Percentiles rank a stretch among this genome's conserved stretches.
Evolutionary conservation across 2,797 vertebrate species (phyloP).

Genomic region (Tauraco hartlaubi): DNA sequence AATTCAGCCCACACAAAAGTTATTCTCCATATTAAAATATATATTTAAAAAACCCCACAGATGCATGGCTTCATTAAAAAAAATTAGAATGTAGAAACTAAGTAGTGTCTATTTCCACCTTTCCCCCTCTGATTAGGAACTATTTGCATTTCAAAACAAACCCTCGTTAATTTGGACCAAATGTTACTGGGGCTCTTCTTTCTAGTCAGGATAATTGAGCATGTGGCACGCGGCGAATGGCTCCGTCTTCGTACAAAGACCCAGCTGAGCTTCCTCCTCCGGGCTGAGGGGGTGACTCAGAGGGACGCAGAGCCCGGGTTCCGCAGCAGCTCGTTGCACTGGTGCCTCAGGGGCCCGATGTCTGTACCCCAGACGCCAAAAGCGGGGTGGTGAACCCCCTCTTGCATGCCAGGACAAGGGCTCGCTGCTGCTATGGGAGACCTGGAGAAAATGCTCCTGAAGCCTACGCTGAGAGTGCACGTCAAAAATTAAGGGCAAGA

Average conservation of each 20-base stretch:
- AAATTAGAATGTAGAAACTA: constrained; percentile 33
- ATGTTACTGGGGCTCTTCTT: constrained; percentile 29
- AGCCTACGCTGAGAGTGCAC: rapidly evolving
- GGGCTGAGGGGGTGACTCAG: neutral
- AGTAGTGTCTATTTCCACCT: constrained; percentile 64
- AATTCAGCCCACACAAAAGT: constrained; percentile 68
- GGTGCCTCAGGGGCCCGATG: rapidly evolving
- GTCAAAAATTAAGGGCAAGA: neutral
- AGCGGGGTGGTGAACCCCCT: neutral
- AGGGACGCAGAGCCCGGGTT: neutral
- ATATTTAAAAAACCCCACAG: neutral
- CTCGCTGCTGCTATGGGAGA: too few species aligned
- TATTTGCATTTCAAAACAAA: constrained; percentile 77
- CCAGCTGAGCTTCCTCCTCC: neutral
- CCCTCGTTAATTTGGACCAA: constrained; percentile 69
- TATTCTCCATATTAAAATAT: constrained; percentile 30
- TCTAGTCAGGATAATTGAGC: neutral
- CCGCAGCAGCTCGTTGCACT: neutral
- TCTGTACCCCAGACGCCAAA: rapidly evolving
- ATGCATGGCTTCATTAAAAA: constrained; percentile 56
- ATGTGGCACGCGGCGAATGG: neutral
- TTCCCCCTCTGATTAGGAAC: constrained; percentile 69
- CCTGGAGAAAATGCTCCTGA: neutral
- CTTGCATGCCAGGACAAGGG: neutral
- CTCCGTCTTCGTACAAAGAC: neutral